These are phyloP conservation scores for Cybosia mesomella DNA, from an alignment of 2,888 invertebrate species.

Conservation along the genomic window DNA sequence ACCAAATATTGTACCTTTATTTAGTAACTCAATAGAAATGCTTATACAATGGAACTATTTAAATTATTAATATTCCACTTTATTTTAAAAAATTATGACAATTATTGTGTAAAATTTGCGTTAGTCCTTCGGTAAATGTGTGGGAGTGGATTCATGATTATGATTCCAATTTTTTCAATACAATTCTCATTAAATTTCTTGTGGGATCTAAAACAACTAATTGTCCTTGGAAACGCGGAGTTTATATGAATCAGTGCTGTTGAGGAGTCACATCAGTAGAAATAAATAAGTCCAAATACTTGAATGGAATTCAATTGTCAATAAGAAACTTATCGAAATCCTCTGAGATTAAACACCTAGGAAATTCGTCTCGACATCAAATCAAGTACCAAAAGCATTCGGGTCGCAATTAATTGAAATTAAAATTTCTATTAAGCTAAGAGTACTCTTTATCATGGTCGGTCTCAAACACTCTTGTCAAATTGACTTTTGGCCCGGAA, in stretches of 20 bases:
- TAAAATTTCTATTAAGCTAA: conserved; percentile 37
- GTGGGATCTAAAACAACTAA: not conserved
- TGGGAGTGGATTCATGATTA: not conserved
- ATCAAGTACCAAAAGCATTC: conserved; percentile 14
- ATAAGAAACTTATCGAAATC: not conserved
- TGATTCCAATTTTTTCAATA: not conserved
- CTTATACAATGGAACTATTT: too few relatives aligned
- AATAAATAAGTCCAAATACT: not conserved
- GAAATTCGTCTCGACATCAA: conserved; percentile 13
- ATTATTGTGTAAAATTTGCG: not conserved
- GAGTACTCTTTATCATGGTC: conserved; percentile 32
- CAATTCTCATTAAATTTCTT: not conserved
- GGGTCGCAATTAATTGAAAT: conserved; percentile 41
- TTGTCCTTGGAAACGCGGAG: not conserved
- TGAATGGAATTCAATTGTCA: not conserved
- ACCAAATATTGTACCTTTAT: too few relatives aligned
- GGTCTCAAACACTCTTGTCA: conserved; percentile 31
- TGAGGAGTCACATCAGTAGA: not conserved
- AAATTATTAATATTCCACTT: too few relatives aligned
- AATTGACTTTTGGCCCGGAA: conserved; percentile 36
- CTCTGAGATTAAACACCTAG: not conserved
- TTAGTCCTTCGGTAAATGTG: not conserved
- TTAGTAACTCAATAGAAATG: not conserved
- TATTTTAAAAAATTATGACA: not conserved
- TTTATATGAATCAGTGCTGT: not conserved